Percentiles rank a stretch among this genome's conserved stretches.
These are phyloP conservation scores for Lepisosteus osseus DNA, from an alignment of 2,113 vertebrate genomes.

Conservation along the genomic window DNA sequence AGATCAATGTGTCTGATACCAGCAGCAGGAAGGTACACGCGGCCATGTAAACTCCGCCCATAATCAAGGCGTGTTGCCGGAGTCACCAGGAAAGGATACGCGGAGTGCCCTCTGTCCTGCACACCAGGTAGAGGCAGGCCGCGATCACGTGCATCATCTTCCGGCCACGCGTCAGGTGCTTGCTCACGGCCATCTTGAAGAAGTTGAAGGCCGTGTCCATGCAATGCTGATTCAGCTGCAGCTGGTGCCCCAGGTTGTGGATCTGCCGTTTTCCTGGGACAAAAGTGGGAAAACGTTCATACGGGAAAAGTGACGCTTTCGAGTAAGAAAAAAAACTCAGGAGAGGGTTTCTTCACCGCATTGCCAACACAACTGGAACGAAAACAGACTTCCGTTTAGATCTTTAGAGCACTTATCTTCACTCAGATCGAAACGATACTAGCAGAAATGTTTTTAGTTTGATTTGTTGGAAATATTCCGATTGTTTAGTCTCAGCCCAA, in stretches of 20 bases:
- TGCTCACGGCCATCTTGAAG: constrained; percentile 94
- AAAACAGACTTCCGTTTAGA: too few species aligned
- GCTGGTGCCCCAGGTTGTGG: constrained; percentile 85
- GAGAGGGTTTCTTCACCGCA: too few species aligned
- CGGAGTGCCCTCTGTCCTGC: constrained; percentile 89
- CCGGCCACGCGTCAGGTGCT: constrained; percentile 83
- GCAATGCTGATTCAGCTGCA: constrained; percentile 92
- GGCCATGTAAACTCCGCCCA: too few species aligned
- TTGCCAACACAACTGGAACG: too few species aligned
- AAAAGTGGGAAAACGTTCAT: constrained; percentile 23
- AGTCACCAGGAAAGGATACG: constrained; percentile 78
- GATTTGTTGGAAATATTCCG: too few species aligned
- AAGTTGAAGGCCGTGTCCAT: constrained; percentile 95
- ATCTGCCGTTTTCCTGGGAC: constrained; percentile 78
- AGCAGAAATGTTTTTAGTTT: too few species aligned
- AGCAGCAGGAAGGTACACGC: too few species aligned
- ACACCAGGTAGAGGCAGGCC: constrained; percentile 95
- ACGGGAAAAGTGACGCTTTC: constrained; percentile 6
- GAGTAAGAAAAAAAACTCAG: background rate
- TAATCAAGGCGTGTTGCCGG: too few species aligned
- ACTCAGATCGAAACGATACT: too few species aligned
- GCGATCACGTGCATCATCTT: constrained; percentile 81
- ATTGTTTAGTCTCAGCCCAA: too few species aligned
- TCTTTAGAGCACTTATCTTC: too few species aligned
- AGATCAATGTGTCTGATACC: too few species aligned